Conservation (phyloP, 2,888 invertebrate genomes). For the Plusia festucae region DNA sequence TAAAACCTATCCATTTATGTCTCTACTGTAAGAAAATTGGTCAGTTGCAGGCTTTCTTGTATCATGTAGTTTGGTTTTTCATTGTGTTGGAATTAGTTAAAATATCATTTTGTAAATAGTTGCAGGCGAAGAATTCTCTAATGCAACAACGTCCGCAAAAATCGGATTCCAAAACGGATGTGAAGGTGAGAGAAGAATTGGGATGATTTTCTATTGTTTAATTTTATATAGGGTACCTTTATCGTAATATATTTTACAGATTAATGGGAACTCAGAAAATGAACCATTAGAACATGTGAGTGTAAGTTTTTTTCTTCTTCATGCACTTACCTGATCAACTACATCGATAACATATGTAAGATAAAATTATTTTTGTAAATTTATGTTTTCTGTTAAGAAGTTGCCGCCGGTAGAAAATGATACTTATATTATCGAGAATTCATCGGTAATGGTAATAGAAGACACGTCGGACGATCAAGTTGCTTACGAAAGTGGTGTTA, state of each 20-base stretch:
- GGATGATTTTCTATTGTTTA: not conserved
- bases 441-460: conserved; percentile 26
- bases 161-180: conserved; percentile 50
- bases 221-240: not conserved
- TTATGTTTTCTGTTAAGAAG: conserved; percentile 22
- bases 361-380: not conserved
- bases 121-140: conserved; percentile 42
- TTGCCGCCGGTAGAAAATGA: conserved; percentile 31
- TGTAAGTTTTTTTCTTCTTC: conserved; percentile 15
- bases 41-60: not conserved
- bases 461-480: conserved; percentile 33
- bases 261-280: conserved; percentile 31
- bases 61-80: not conserved
- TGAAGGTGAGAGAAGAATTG: conserved; percentile 44
- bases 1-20: too few relatives aligned
- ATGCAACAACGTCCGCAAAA: conserved; percentile 47
- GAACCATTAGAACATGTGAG: conserved; percentile 40
- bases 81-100: not conserved
- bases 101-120: conserved; percentile 19
- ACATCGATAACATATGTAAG: too few relatives aligned
- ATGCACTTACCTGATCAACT: too few relatives aligned
- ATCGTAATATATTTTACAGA: conserved; percentile 23
- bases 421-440: conserved; percentile 34
- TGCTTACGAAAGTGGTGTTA: conserved; percentile 24
- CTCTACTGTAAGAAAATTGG: not conserved